Evolutionary conservation across 2,888 invertebrate genomes (phyloP).

Genomic region (Seira ritae): DNA sequence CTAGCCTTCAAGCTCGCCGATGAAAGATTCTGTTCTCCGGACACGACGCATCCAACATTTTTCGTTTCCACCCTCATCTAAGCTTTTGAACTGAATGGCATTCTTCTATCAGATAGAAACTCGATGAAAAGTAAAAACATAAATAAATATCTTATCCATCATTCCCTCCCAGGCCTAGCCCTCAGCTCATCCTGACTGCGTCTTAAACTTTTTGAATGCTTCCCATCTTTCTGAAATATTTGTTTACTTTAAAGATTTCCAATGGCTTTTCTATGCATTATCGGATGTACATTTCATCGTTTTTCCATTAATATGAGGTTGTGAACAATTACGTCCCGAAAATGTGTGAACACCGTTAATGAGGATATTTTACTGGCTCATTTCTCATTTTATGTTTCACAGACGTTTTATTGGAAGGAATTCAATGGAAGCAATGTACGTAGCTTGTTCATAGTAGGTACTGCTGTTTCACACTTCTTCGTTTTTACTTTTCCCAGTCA

Average conservation of each 20-base stretch:
- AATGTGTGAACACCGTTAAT: too few species aligned
- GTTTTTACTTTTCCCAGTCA: too few species aligned
- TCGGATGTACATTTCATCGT: background rate
- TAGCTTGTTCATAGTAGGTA: too few species aligned
- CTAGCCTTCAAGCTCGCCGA: background rate
- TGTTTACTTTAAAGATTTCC: conserved; percentile 12
- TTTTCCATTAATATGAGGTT: background rate
- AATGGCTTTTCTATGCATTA: background rate
- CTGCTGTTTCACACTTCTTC: too few species aligned
- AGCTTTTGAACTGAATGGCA: conserved; percentile 5
- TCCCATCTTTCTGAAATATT: background rate
- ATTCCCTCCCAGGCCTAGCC: background rate
- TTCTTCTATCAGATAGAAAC: background rate
- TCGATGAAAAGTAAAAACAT: conserved; percentile 3
- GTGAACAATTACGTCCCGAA: background rate
- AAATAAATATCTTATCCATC: conserved; percentile 13
- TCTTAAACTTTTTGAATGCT: background rate
- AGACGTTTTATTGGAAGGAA: too few species aligned
- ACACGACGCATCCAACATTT: background rate
- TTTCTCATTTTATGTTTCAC: too few species aligned
- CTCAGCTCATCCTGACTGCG: background rate
- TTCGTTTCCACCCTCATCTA: background rate
- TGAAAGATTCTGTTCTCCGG: background rate
- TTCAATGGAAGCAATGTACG: too few species aligned
- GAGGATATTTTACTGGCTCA: too few species aligned